phyloP scores from a whole-genome alignment of 2,797 vertebrate species.

The Diceros bicornis region DNA sequence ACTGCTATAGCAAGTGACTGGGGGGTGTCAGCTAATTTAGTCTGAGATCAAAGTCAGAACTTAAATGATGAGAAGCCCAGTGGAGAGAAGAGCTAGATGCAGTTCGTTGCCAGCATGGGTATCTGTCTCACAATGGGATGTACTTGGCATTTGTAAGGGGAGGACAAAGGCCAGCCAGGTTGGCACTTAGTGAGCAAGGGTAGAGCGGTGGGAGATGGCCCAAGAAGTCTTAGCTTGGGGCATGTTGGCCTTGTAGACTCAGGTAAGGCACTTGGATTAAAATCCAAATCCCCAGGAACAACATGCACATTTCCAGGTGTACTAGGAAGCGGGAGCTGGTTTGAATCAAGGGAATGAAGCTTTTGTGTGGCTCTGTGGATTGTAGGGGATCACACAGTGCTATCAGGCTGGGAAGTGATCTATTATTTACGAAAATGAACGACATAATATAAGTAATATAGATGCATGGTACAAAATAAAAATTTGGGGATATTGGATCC shows the following conservation, averaged over 20 bases:
- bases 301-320: not conserved
- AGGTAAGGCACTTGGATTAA: not conserved
- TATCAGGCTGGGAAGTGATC: too few relatives aligned
- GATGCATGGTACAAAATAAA: not conserved
- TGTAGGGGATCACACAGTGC: not conserved
- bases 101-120: fast-evolving
- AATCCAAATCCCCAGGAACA: not conserved
- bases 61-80: not conserved
- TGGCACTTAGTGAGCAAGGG: not conserved
- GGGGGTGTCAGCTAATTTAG: too few relatives aligned
- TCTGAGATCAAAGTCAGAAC: not conserved
- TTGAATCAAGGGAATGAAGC: not conserved
- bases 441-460: not conserved
- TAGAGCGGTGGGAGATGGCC: too few relatives aligned
- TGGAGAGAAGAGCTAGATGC: not conserved
- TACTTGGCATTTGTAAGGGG: not conserved
- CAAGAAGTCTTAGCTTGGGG: not conserved
- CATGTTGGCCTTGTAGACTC: not conserved
- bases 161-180: not conserved
- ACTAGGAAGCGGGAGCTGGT: not conserved
- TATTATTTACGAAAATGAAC: not conserved
- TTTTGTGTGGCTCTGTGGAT: not conserved
- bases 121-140: not conserved
- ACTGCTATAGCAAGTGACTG: not conserved
- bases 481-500: not conserved